phyloP scores from a whole-genome alignment of 1,140 invertebrate genomes.

The Dreissena polymorpha region DNA sequence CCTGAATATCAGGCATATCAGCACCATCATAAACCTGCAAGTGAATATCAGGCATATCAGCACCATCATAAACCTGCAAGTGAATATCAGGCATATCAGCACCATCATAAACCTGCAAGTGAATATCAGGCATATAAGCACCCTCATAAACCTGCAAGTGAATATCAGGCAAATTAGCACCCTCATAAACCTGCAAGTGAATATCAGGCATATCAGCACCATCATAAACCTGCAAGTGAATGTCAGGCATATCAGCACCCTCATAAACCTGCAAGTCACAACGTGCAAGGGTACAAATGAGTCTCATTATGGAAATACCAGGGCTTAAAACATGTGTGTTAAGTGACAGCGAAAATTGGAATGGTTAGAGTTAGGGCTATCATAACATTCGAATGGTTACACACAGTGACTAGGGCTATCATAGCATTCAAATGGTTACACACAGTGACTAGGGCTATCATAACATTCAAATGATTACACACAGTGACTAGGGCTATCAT shows the following conservation, averaged over 20 bases:
- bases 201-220: conserved; percentile 81
- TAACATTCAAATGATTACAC: too few relatives aligned
- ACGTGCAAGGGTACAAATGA: too few relatives aligned
- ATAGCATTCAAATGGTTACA: too few relatives aligned
- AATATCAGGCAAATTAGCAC: conserved; percentile 81
- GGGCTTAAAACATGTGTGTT: too few relatives aligned
- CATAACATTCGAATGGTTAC: too few relatives aligned
- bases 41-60: conserved; percentile 81
- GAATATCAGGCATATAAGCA: conserved; percentile 81
- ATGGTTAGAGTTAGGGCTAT: too few relatives aligned
- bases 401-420: too few relatives aligned
- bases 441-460: too few relatives aligned
- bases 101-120: conserved; percentile 82
- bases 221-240: conserved; percentile 82
- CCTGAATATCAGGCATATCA: conserved; percentile 81
- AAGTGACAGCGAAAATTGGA: too few relatives aligned
- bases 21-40: conserved; percentile 81
- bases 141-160: conserved; percentile 82
- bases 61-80: conserved; percentile 82
- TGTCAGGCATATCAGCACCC: conserved; percentile 81
- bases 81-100: conserved; percentile 81
- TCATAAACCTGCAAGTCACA: conserved; percentile 72
- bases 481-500: too few relatives aligned
- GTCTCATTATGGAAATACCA: too few relatives aligned
- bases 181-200: conserved; percentile 82